Evolutionary conservation across 2,113 vertebrate genomes (phyloP).

Genomic region (Cavia aperea): DNA sequence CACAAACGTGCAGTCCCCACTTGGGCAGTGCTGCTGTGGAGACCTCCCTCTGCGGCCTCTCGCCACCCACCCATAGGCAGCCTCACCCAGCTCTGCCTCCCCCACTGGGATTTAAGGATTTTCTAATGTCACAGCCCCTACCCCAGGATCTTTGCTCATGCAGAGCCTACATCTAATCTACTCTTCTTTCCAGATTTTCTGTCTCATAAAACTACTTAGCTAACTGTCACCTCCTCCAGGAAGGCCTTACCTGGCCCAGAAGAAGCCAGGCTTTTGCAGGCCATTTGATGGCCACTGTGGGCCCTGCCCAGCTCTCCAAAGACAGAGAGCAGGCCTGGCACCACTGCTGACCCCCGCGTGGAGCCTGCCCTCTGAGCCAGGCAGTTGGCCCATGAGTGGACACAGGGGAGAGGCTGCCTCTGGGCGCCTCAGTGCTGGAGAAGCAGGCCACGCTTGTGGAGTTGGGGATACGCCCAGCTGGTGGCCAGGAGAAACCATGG

Average conservation of each 20-base stretch:
- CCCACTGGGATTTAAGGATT: rapidly evolving
- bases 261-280: neutral
- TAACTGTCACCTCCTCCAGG: neutral
- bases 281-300: rapidly evolving
- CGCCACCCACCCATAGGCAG: rapidly evolving
- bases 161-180: rapidly evolving
- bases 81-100: too few species aligned
- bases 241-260: neutral
- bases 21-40: neutral
- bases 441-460: neutral
- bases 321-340: neutral
- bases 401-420: neutral
- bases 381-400: rapidly evolving
- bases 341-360: neutral
- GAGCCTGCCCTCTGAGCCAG: neutral
- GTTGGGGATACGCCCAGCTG: rapidly evolving
- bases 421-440: neutral
- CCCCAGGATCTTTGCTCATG: neutral
- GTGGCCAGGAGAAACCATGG: rapidly evolving
- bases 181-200: neutral
- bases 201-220: too few species aligned
- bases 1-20: rapidly evolving
- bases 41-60: neutral
- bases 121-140: neutral
- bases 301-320: neutral